Evolutionary conservation across 2,797 vertebrate species (phyloP).

Genomic region (Pagetopsis macropterus): DNA sequence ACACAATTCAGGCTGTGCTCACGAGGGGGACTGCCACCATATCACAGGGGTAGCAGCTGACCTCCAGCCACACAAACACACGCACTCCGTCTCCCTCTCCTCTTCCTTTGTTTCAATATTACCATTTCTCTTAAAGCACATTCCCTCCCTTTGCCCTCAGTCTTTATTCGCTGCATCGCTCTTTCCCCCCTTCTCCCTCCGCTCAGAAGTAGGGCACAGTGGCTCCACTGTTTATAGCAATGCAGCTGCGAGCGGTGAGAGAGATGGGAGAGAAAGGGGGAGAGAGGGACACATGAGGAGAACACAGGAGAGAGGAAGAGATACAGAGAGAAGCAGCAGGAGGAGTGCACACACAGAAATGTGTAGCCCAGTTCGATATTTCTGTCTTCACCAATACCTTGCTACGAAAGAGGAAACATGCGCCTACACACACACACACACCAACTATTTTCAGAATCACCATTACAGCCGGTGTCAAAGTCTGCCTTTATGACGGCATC

Average conservation of each 20-base stretch:
- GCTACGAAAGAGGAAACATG: constrained; percentile 18
- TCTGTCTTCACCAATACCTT: constrained; percentile 14
- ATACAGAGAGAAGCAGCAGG: constrained; percentile 25
- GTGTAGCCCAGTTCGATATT: constrained; percentile 29
- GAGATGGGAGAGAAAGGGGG: constrained; percentile 27
- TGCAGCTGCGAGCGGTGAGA: constrained; percentile 70
- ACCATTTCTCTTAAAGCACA: constrained; percentile 46
- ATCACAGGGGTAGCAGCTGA: constrained; percentile 68
- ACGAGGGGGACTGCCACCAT: constrained; percentile 50
- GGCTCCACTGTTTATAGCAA: constrained; percentile 76
- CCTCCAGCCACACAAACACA: constrained; percentile 20
- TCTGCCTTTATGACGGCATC: constrained; percentile 65
- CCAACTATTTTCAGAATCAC: constrained; percentile 12
- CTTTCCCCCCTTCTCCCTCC: constrained; percentile 45
- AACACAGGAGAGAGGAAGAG: constrained; percentile 25
- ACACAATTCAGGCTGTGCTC: constrained; percentile 44
- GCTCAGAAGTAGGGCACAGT: constrained; percentile 79
- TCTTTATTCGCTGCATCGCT: constrained; percentile 54
- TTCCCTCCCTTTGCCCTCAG: constrained; percentile 52
- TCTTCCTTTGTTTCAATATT: constrained; percentile 44
- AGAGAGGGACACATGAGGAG: constrained; percentile 23
- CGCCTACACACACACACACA: constrained; percentile 9
- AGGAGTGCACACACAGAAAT: constrained; percentile 16
- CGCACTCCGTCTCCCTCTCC: constrained; percentile 5
- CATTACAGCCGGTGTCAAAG: constrained; percentile 57